Evolutionary conservation across 2,113 vertebrate species (phyloP), one percentile per base, ranked within the genome.

Genomic region (Podarcis muralis): DNA sequence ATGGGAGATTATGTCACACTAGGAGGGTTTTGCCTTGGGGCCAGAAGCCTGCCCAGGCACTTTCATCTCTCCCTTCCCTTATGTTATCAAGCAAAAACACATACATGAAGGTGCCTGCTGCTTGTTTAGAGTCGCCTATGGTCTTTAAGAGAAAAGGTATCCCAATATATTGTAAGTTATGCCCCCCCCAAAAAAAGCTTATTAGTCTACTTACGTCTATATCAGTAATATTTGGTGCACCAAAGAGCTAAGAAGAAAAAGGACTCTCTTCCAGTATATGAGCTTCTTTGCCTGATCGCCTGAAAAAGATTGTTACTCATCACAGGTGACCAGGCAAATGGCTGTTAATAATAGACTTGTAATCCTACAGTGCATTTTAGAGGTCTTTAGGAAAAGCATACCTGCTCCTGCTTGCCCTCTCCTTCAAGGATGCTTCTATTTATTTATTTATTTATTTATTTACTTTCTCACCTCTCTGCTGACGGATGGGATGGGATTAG

Each of bases 1-100:
- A 94, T 84, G 89, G 92, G 37, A 97, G 98, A 98, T 98, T 98
- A 98, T 93, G 93, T 75, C 93, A 95, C 87, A 74, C 84, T 27
- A 5, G 88, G 74, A 94, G 59, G 30, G 75, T 84, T 90, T 69
- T 93, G 76, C 93, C 88, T 65, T 84, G 23, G 88, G 87, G 93
- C 69, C 79, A 7, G 18, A 27, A n/a, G 16, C 76, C 86, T 83
- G 69, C 15, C 79, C 65, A 30, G 90, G 94, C 82, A 90, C 81
- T 81, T 91, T 32, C 86, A 53, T 27, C 35, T 57, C 71, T 82
- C 65, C 32, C 20, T 74, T 74, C n/a, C 2, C 69, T 18, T 88
- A 32, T 0, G 37, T 18, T 88, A 32, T 0, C 37, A 27, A 76
- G 65, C 32, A 40, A 59, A 43, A 18, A 3, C n/a, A 1, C 48